Percentiles rank a stretch among this genome's conserved stretches.
Evolutionary conservation across 2,888 invertebrate species (phyloP).

Genomic region (Encarsia formosa): DNA sequence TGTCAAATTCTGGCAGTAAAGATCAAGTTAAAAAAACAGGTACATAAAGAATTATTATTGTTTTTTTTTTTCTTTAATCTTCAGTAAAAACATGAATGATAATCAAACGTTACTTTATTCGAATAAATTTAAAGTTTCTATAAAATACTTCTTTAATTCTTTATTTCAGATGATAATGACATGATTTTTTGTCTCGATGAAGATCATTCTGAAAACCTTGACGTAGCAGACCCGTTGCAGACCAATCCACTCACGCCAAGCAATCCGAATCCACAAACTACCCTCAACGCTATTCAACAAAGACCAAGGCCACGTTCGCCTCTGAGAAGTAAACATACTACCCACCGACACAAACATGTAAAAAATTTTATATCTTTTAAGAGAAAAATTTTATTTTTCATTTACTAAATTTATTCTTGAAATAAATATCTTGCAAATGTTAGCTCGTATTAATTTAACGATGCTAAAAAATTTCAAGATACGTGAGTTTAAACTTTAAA

Average conservation of each 20-base stretch:
- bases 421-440: too few relatives aligned
- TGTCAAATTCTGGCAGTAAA: constrained; percentile 43
- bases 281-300: constrained; percentile 32
- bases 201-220: constrained; percentile 56
- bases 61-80: too few relatives aligned
- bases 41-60: too few relatives aligned
- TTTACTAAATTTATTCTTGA: too few relatives aligned
- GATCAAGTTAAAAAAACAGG: constrained; percentile 40
- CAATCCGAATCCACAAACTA: constrained; percentile 7
- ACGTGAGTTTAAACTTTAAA: too few relatives aligned
- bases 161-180: constrained; percentile 65
- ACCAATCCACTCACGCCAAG: constrained; percentile 1
- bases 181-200: constrained; percentile 83
- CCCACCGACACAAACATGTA: constrained; percentile 44
- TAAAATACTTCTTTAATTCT: too few relatives aligned
- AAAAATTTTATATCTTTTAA: neutral
- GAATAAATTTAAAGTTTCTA: too few relatives aligned
- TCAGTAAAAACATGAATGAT: too few relatives aligned
- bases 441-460: too few relatives aligned
- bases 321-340: constrained; percentile 46
- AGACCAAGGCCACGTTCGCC: constrained; percentile 58
- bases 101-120: too few relatives aligned
- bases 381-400: too few relatives aligned
- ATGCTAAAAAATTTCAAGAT: too few relatives aligned
- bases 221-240: neutral